Percentiles rank a stretch among this genome's conserved stretches.
Evolutionary conservation across 23 tunicate species (phyloP).

Genomic region (Ciona savignyi): DNA sequence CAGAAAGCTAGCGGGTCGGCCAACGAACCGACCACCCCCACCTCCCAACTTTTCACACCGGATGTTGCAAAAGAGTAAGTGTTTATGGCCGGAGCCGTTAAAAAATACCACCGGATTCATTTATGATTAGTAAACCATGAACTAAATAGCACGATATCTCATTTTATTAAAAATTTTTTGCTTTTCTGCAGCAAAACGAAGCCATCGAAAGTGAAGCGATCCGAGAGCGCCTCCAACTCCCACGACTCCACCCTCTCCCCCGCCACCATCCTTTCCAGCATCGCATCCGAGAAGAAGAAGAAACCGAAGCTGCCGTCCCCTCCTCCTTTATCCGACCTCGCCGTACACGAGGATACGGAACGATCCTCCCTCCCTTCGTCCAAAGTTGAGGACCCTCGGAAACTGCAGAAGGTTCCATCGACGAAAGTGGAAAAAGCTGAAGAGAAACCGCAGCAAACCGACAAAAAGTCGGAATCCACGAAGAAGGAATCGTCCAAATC

Average conservation of each 20-base stretch:
- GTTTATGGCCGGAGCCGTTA: too few relatives aligned
- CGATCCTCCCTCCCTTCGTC: conserved; percentile 4
- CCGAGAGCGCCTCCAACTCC: conserved; percentile 32
- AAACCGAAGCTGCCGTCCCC: conserved; percentile 21
- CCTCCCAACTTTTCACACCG: neutral
- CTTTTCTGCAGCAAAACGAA: neutral
- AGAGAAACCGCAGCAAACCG: neutral
- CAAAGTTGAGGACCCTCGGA: too few relatives aligned
- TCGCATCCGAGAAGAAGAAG: conserved; percentile 24
- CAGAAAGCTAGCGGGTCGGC: conserved; percentile 20
- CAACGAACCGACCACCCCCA: neutral
- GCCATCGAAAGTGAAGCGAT: conserved; percentile 1
- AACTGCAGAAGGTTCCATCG: too few relatives aligned
- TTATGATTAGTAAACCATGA: too few relatives aligned
- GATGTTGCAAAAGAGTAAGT: conserved; percentile 9
- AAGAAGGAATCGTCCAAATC: neutral
- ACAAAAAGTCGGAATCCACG: too few relatives aligned
- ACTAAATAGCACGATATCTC: too few relatives aligned
- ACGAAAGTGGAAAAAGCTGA: too few relatives aligned
- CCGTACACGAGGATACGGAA: conserved; percentile 1
- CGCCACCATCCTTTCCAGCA: conserved; percentile 20
- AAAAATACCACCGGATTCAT: too few relatives aligned
- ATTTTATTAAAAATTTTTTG: too few relatives aligned
- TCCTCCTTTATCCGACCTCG: conserved; percentile 47
- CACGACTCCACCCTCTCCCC: conserved; percentile 56